These are phyloP conservation scores for Polyommatus iphigenia DNA, from an alignment of 2,888 invertebrate species.

Conservation along the genomic window DNA sequence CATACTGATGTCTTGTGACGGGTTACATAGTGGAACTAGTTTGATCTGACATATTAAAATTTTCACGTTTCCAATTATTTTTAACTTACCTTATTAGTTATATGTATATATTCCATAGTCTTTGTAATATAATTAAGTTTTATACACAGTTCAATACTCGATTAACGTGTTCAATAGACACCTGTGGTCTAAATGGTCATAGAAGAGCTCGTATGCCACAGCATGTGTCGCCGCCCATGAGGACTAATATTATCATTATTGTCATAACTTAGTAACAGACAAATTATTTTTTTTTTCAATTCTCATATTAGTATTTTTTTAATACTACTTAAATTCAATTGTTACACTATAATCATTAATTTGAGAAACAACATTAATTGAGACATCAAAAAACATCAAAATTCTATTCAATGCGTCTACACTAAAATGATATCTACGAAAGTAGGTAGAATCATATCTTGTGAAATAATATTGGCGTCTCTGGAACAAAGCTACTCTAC, in stretches of 20 bases:
- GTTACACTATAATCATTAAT: not conserved
- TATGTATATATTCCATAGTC: not conserved
- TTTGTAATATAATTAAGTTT: not conserved
- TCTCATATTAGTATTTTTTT: not conserved
- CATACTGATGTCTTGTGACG: not conserved
- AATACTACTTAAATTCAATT: not conserved
- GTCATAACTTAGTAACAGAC: not conserved
- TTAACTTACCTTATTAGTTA: not conserved
- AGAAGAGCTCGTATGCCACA: not conserved
- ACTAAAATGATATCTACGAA: not conserved
- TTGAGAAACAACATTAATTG: not conserved
- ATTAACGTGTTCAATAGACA: not conserved
- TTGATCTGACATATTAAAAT: not conserved
- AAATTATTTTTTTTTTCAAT: not conserved
- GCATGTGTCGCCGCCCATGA: not conserved
- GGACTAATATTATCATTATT: not conserved
- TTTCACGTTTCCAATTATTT: not conserved
- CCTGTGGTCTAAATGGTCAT: not conserved
- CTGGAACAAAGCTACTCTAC: constrained; percentile 30
- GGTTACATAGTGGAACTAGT: not conserved
- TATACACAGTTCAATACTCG: not conserved
- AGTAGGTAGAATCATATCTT: not conserved
- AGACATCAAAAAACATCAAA: not conserved
- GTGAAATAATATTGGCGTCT: not conserved
- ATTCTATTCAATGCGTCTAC: not conserved